A percentile compares a stretch with the other conserved stretches of the same genome.
These are phyloP conservation scores for Xiphorhynchus elegans DNA, from an alignment of 2,113 vertebrate genomes.

Conservation along the genomic window DNA sequence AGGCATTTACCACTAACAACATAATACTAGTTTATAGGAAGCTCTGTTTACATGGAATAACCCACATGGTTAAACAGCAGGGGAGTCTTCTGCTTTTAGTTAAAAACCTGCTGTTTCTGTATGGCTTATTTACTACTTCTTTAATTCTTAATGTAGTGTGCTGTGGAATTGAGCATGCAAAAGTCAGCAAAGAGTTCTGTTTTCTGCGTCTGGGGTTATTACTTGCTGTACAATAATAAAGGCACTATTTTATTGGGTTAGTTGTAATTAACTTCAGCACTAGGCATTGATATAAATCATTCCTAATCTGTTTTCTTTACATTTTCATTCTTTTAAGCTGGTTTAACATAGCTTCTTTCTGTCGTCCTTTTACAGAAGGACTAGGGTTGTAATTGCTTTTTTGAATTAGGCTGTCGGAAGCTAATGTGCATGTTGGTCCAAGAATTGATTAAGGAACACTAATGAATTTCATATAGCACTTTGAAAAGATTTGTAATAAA, in stretches of 20 bases:
- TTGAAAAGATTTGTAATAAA: slow-evolving; percentile 71
- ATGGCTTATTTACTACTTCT: slow-evolving; percentile 78
- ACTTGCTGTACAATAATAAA: slow-evolving; percentile 82
- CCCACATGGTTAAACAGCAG: slow-evolving; percentile 74
- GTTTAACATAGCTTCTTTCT: slow-evolving; percentile 70
- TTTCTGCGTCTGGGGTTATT: slow-evolving; percentile 76
- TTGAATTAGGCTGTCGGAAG: slow-evolving; percentile 73
- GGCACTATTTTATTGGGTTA: slow-evolving; percentile 83
- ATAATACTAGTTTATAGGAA: slow-evolving; percentile 62
- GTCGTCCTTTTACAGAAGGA: slow-evolving; percentile 66
- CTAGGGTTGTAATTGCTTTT: slow-evolving; percentile 73
- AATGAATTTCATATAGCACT: slow-evolving; percentile 75
- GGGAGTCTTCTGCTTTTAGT: slow-evolving; percentile 78
- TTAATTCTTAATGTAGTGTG: slow-evolving; percentile 80
- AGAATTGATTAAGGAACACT: slow-evolving; percentile 73
- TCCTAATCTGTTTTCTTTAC: slow-evolving; percentile 80
- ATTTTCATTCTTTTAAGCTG: slow-evolving; percentile 77
- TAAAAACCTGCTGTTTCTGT: slow-evolving; percentile 76
- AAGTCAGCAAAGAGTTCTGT: slow-evolving; percentile 77
- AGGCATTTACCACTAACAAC: slow-evolving; percentile 54
- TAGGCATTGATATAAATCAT: slow-evolving; percentile 81
- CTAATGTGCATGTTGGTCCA: slow-evolving; percentile 64
- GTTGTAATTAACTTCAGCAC: slow-evolving; percentile 86
- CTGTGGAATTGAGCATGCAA: slow-evolving; percentile 72
- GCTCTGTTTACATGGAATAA: slow-evolving; percentile 55